These are phyloP conservation scores for Amphibalanus amphitrite DNA, from an alignment of 1,140 invertebrate genomes.

Conservation along the genomic window DNA sequence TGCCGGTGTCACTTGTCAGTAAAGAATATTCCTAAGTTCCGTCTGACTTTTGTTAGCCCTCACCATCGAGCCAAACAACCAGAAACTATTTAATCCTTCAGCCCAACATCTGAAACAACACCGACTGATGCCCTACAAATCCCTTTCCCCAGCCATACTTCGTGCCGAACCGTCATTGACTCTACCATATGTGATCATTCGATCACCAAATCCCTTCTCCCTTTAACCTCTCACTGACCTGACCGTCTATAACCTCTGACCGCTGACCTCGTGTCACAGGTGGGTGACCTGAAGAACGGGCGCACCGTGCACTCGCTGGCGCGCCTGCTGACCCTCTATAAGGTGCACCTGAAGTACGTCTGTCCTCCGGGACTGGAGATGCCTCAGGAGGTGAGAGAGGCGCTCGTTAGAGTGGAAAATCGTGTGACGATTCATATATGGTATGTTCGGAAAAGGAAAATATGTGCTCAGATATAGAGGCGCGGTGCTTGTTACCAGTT, in stretches of 20 bases:
- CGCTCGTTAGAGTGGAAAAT: not conserved
- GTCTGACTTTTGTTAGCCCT: too few species aligned
- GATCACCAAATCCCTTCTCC: conserved; percentile 12
- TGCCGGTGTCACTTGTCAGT: too few species aligned
- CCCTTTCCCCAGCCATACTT: too few species aligned
- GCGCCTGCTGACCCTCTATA: conserved; percentile 69
- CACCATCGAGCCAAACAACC: too few species aligned
- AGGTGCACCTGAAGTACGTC: conserved; percentile 77
- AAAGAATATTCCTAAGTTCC: too few species aligned
- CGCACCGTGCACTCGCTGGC: conserved; percentile 96
- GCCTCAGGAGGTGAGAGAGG: conserved; percentile 54
- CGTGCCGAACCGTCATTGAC: conserved; percentile 7
- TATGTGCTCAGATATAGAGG: too few species aligned
- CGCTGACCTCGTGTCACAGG: conserved; percentile 34
- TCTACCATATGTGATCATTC: conserved; percentile 8
- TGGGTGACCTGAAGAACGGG: conserved; percentile 94
- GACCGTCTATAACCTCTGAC: conserved; percentile 5
- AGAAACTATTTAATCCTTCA: too few species aligned
- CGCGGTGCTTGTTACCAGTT: too few species aligned
- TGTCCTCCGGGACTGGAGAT: conserved; percentile 69
- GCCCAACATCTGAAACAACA: too few species aligned
- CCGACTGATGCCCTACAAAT: too few species aligned
- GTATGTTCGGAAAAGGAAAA: not conserved
- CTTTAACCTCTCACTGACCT: not conserved
- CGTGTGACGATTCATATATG: not conserved